Evolutionary conservation across 2,113 vertebrate genomes (phyloP).

Genomic region (Halcyon senegalensis): DNA sequence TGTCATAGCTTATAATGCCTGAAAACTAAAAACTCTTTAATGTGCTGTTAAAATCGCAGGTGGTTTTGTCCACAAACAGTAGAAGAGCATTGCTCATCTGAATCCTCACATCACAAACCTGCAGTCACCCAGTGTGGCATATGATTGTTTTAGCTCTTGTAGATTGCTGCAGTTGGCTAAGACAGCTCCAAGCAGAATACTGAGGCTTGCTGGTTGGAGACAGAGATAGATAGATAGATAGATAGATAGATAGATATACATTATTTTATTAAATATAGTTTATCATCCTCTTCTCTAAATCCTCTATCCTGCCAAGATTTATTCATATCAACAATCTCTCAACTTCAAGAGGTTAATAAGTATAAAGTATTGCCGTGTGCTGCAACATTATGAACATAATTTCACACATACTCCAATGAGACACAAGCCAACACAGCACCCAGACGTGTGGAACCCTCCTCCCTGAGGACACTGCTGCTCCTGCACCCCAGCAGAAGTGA

Average conservation of each 20-base stretch:
- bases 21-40: not conserved
- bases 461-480: not conserved
- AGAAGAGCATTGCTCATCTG: not conserved
- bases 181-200: not conserved
- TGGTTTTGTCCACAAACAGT: not conserved
- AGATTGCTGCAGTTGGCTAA: not conserved
- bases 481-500: not conserved
- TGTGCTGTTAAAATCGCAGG: not conserved
- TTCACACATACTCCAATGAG: accelerated
- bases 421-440: not conserved
- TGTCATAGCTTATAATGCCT: not conserved
- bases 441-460: not conserved
- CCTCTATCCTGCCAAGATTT: not conserved
- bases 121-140: not conserved
- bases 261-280: not conserved
- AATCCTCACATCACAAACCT: not conserved
- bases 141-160: not conserved
- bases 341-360: not conserved
- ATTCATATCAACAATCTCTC: not conserved
- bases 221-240: not conserved
- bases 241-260: accelerated
- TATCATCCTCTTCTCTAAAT: not conserved
- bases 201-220: not conserved
- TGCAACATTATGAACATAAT: not conserved
- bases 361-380: not conserved